Evolutionary conservation across 2,113 vertebrate genomes (phyloP), one percentile per base, ranked within the genome.

Genomic region (Leptobrachium ailaonicum): DNA sequence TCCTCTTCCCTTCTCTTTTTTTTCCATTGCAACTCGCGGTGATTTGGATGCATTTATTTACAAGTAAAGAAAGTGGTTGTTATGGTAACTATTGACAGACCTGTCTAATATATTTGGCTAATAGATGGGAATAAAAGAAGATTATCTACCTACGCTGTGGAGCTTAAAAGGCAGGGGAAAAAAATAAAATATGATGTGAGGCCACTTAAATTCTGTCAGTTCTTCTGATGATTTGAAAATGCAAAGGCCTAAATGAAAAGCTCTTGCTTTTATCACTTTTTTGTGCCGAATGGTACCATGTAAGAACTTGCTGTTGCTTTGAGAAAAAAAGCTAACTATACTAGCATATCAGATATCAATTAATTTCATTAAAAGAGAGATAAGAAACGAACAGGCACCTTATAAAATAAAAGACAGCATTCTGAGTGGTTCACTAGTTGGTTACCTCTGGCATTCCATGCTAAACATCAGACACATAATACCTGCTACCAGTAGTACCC

Each of bases 61-160:
- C 71, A 72, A 69, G 71, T n/a, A 50, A 69, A 12, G 72, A 75
- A 75, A 81, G 71, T 63, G 64, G 79, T 81, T 81, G 79, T 75
- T 81, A 81, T 81, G 72, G 79, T 69, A 81, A 81, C 71, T 80
- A 74, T 80, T 73, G 78, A 80, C 79, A 66, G 66, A 81, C 69
- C 41, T 66, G 50, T 74, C 63, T 73, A 80, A 80, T 80, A 74
- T 64, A 81, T 75, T 75, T 72, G 66, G 50, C 50, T 69, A 67
- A 75, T 75, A 75, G 66, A 45, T 68, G 62, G 64, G 71, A 67
- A 73, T 66, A 80, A 73, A 73, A 66, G 71, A 44, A 73, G 77
- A 73, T 80, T 80, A 80, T 80, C 77, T 80, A 73, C 77, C 77
- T 80, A 80, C 71, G 70, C 77, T 73, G 63, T 56, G 50, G 70